Percentiles rank a stretch among this genome's conserved stretches.
Evolutionary conservation across 2,113 vertebrate species (phyloP).

Genomic region (Tapirus terrestris): DNA sequence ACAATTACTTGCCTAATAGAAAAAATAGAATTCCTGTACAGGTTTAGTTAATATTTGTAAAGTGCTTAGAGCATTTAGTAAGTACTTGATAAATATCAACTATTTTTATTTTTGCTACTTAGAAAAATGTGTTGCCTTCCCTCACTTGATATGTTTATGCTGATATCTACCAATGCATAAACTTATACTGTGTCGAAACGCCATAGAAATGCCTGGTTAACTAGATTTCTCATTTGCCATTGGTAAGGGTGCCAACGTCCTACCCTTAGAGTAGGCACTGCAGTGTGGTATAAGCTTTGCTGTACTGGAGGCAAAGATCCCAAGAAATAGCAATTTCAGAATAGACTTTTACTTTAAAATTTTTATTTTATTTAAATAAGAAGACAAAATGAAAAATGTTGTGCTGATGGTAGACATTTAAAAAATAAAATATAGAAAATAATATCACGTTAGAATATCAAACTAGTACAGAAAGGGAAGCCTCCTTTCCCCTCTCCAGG

Average conservation of each 20-base stretch:
- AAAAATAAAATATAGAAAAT: constrained; percentile 32
- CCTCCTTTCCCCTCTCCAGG: not conserved
- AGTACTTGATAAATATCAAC: not conserved
- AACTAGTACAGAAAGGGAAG: not conserved
- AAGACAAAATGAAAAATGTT: constrained; percentile 19
- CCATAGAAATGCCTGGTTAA: not conserved
- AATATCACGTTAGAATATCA: not conserved
- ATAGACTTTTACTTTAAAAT: not conserved
- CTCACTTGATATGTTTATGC: not conserved
- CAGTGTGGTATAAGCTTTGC: not conserved
- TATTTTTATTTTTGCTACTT: not conserved
- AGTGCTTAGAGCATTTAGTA: not conserved
- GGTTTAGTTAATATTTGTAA: not conserved
- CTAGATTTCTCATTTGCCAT: not conserved
- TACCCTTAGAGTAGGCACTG: not conserved
- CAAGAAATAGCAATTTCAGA: not conserved
- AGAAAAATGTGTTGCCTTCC: not conserved
- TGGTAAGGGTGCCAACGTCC: not conserved
- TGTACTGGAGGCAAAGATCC: not conserved
- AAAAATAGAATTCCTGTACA: not conserved
- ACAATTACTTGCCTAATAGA: not conserved
- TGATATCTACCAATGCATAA: not conserved
- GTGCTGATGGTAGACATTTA: not conserved
- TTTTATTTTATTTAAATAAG: constrained; percentile 4
- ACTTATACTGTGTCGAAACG: not conserved